phyloP scores from a whole-genome alignment of 92 coral and sea anemone species.

The Pocillopora meandrina region DNA sequence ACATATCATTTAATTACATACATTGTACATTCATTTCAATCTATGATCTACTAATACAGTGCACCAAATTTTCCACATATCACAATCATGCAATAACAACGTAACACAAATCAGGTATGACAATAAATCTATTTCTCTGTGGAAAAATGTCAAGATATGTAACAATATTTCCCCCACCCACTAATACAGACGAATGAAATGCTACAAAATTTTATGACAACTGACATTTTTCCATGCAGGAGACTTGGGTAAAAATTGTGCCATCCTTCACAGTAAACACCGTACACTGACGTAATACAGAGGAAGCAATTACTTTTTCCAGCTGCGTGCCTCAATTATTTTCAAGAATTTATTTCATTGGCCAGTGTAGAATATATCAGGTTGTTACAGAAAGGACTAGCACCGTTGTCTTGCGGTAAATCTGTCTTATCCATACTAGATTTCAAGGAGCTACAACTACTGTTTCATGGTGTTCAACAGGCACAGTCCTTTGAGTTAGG shows the following conservation, averaged over 20 bases:
- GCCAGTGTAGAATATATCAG: conserved; percentile 7
- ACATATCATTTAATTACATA: conserved; percentile 34
- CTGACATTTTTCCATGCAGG: conserved; percentile 21
- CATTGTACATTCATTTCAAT: conserved; percentile 30
- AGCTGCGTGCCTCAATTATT: neutral
- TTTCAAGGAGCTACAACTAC: conserved; percentile 24
- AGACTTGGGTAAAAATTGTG: conserved; percentile 21
- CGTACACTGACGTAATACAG: neutral
- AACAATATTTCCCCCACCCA: conserved; percentile 11
- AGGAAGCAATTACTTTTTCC: neutral
- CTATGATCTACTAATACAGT: conserved; percentile 27
- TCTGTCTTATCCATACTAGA: conserved; percentile 6
- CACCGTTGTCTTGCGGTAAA: conserved; percentile 1
- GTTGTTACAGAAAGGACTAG: conserved; percentile 13
- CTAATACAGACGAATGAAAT: neutral
- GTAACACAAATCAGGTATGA: neutral
- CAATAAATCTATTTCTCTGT: neutral
- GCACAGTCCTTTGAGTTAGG: conserved; percentile 84
- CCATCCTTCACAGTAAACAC: neutral
- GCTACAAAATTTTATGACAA: conserved; percentile 2
- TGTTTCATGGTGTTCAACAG: conserved; percentile 57
- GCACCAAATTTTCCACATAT: neutral
- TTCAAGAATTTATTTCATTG: neutral
- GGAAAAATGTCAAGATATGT: conserved; percentile 19
- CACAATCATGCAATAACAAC: neutral